Evolutionary conservation across 1,140 invertebrate species (phyloP), one percentile per base, ranked within the genome.

Genomic region (Aporrectodea caliginosa): DNA sequence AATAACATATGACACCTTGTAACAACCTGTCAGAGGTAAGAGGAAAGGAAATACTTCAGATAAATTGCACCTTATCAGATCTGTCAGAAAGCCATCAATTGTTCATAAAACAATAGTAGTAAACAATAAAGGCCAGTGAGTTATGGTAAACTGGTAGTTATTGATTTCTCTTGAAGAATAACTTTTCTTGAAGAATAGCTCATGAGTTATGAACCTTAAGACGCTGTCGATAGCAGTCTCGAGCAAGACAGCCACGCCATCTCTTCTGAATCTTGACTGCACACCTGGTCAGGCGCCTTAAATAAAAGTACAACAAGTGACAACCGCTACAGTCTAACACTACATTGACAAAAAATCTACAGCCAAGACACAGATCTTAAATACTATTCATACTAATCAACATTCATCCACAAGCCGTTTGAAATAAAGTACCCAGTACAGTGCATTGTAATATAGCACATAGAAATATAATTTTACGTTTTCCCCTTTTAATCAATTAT

Each of bases 171-270:
- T 1, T 0, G 22, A 75, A 33, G 74, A 34, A 75, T 22, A 34
- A 32, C 16, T 33, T 32, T 1, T 22, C 22, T 33, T 34, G 22
- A 75, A 75, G 16, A 1, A 1, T 35, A 2, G 16, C 30, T 33
- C 16, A 34, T 75, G 0, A 6, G 22, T 22, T 1, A 16, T 35
- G 29, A 32, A 34, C 30, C 33, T 76, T 68, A 29, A 1, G 35
- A 1, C 1, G n/a, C 33, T 6, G n/a, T 79, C 43, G 22, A 33
- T 81, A 87, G 68, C 76, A 82, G 73, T 83, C 82, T 75, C 87
- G 80, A 22, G 85, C 87, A 30, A 86, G 75, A 81, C 82, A 86
- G 0, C 86, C 87, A 80, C 86, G 81, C 86, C 86, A 89, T 77
- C 71, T 32, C 83, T 80, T 87, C 78, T 89, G 88, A 74, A 89